Percentiles rank a stretch among this genome's conserved stretches.
These are phyloP conservation scores for Anomalospiza imberbis DNA, from an alignment of 2,797 vertebrate species.

Conservation along the genomic window DNA sequence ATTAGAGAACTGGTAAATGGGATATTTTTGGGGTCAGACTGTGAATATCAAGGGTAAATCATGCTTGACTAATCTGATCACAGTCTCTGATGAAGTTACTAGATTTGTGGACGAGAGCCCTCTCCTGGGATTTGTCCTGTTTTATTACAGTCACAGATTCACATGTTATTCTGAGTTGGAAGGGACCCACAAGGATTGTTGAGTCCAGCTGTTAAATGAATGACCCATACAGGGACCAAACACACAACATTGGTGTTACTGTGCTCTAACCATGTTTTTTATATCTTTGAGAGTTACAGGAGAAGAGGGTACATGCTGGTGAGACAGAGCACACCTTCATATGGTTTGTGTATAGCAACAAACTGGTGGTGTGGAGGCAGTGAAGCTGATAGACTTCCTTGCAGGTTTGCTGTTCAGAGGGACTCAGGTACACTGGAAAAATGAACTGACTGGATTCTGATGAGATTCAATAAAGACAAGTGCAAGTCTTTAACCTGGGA, in stretches of 20 bases:
- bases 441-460: not conserved
- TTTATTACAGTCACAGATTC: not conserved
- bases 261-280: not conserved
- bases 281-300: not conserved
- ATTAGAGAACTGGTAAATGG: not conserved
- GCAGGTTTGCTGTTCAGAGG: fast-evolving
- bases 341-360: not conserved
- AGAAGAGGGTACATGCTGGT: not conserved
- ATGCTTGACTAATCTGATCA: not conserved
- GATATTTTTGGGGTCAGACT: not conserved
- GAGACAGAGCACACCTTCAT: not conserved
- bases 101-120: not conserved
- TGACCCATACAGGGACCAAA: not conserved
- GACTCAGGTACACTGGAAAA: not conserved
- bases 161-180: not conserved
- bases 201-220: not conserved
- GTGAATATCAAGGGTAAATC: not conserved
- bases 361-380: not conserved
- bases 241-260: not conserved
- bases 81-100: not conserved
- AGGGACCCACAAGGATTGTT: not conserved
- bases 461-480: not conserved
- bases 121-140: not conserved
- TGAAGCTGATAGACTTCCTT: not conserved
- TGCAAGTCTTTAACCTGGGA: not conserved